These are phyloP conservation scores for Syngnathus acus DNA, from an alignment of 2,797 vertebrate species.

Conservation along the genomic window DNA sequence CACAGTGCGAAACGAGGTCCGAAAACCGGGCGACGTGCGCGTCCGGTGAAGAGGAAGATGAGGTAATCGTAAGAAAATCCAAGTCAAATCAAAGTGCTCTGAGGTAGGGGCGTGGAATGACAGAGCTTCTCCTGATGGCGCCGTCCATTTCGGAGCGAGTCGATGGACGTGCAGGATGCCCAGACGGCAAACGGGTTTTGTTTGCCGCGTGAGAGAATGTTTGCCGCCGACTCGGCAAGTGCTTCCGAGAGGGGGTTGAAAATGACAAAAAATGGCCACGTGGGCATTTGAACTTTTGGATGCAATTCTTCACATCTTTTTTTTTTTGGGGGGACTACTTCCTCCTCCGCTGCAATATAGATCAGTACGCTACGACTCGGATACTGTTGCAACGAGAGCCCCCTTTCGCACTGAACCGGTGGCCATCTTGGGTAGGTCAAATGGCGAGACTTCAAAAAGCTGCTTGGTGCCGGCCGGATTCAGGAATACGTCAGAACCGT, in stretches of 20 bases:
- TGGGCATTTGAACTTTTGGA: constrained; percentile 11
- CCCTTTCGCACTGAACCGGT: not conserved
- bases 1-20: constrained; percentile 11
- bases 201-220: not conserved
- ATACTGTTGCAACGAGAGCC: not conserved
- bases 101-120: constrained; percentile 8
- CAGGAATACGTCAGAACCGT: not conserved
- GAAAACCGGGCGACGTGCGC: not conserved
- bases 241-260: not conserved
- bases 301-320: constrained; percentile 50
- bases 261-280: not conserved
- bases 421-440: not conserved
- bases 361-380: constrained; percentile 6
- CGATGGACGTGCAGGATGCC: not conserved
- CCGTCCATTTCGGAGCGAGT: not conserved
- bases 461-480: not conserved
- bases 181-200: not conserved
- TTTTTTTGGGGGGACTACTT: constrained; percentile 24
- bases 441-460: not conserved
- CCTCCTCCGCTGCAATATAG: constrained; percentile 41
- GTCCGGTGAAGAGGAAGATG: not conserved
- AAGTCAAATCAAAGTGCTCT: constrained; percentile 4
- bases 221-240: not conserved
- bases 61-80: constrained; percentile 1
- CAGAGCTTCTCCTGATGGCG: not conserved